Evolutionary conservation across 2,888 invertebrate species (phyloP), one percentile per base, ranked within the genome.

Genomic region (Drosophila lutescens): DNA sequence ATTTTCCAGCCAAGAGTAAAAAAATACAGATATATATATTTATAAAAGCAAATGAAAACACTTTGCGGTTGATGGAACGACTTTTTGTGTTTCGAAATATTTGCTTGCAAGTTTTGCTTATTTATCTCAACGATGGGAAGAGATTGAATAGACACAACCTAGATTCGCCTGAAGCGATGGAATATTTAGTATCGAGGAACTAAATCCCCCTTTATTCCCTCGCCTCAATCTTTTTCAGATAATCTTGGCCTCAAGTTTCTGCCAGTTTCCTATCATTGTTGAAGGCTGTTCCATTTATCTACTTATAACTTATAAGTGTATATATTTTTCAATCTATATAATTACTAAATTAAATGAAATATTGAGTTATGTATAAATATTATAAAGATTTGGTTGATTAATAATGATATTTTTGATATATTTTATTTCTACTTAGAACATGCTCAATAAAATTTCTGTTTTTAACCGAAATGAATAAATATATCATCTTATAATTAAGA

Each of bases 1-100:
- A 82, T 82, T 72, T 74, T 75, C 62, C 53, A 72, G 51, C 63
- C 66, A 34, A 9, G 50, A 41, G 66, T 26, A 23, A 44, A 72
- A 53, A 47, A 58, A 36, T n/a, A n/a, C 12, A 20, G 26, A 26
- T 26, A 26, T 7, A 30, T 30, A 30, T 30, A 30, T 30, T 6
- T 26, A 2, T 12, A 54, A 40, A 61, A 61, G 36, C 36, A 47
- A 56, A 40, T 30, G 38, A 46, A 70, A 65, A 53, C 71, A 74
- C 46, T 65, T 74, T 72, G 66, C 47, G 71, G 57, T 66, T 23
- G 66, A 15, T 10, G 30, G 43, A 44, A 44, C 57, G 49, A 69
- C 69, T 69, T 44, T 38, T 67, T 49, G 41, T 62, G 63, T 41
- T 41, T 34, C 2, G n/a, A 62, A 61, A 62, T 34, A 63, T 63